These are phyloP conservation scores for Eledone cirrhosa DNA, from an alignment of 2,888 invertebrate species.

Conservation along the genomic window DNA sequence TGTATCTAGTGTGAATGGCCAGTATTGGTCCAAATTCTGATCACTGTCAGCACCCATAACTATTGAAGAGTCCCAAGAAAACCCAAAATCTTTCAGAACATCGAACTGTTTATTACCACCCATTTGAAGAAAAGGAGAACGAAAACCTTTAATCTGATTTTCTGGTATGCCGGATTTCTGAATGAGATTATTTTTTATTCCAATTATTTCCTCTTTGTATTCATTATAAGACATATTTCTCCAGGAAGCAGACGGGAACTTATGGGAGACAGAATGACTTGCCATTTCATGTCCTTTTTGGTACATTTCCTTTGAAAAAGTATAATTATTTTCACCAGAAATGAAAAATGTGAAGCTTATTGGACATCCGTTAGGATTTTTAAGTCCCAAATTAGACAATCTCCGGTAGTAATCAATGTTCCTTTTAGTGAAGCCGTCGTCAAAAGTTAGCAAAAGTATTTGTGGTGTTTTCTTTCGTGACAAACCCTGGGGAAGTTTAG, in stretches of 20 bases:
- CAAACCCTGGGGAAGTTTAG: too few relatives aligned
- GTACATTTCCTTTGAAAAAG: slow-evolving; percentile 73
- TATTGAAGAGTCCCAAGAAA: slow-evolving; percentile 91
- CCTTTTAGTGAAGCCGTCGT: slow-evolving; percentile 69
- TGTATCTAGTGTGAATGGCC: slow-evolving; percentile 91
- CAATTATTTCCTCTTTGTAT: slow-evolving; percentile 91
- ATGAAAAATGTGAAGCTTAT: slow-evolving; percentile 96
- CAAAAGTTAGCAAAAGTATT: slow-evolving; percentile 53
- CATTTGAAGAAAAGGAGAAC: slow-evolving; percentile 83
- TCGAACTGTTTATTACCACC: slow-evolving; percentile 90
- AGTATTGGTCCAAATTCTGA: slow-evolving; percentile 84
- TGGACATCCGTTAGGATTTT: slow-evolving; percentile 75
- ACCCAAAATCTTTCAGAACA: slow-evolving; percentile 93
- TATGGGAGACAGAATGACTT: slow-evolving; percentile 80
- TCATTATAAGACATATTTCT: slow-evolving; percentile 75
- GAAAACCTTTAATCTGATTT: slow-evolving; percentile 85
- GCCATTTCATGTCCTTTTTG: slow-evolving; percentile 95
- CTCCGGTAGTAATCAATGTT: slow-evolving; percentile 76
- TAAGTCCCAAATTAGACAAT: slow-evolving; percentile 41
- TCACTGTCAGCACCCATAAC: slow-evolving; percentile 83
- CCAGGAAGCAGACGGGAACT: slow-evolving; percentile 68
- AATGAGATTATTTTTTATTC: slow-evolving; percentile 84
- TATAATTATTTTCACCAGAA: slow-evolving; percentile 98
- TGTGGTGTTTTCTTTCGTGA: slow-evolving; percentile 39
- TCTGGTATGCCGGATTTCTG: slow-evolving; percentile 73